Evolutionary conservation across 2,113 vertebrate genomes (phyloP).

Genomic region (Sakesphorus luctuosus): DNA sequence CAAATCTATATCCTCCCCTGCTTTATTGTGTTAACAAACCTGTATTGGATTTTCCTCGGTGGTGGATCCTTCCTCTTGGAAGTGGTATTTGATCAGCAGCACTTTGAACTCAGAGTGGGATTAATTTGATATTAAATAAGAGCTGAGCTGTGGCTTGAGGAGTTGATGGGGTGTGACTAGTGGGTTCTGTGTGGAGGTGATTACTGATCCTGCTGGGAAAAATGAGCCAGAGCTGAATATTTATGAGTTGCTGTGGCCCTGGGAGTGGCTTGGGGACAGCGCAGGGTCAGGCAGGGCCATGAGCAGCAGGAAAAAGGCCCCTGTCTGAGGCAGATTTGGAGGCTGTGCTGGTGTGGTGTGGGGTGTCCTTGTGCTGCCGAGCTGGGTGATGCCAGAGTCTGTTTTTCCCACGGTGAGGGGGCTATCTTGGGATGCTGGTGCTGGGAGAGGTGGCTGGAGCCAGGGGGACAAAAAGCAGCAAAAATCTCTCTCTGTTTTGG

Average conservation of each 20-base stretch:
- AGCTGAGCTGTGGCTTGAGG: neutral
- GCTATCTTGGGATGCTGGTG: rapidly evolving
- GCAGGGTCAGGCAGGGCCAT: rapidly evolving
- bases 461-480: rapidly evolving
- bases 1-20: rapidly evolving
- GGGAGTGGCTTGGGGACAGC: neutral
- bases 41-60: neutral
- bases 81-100: neutral
- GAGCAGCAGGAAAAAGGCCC: neutral
- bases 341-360: neutral
- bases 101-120: neutral
- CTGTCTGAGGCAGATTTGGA: rapidly evolving
- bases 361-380: neutral
- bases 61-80: neutral
- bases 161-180: neutral
- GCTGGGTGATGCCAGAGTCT: neutral
- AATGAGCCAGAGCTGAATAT: neutral
- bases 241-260: neutral
- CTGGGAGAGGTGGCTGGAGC: neutral
- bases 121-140: neutral
- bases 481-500: neutral
- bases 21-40: neutral
- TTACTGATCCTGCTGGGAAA: neutral
- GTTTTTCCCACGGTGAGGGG: rapidly evolving
- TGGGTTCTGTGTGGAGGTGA: neutral